These are phyloP conservation scores for Griposia aprilina DNA, from an alignment of 2,888 invertebrate genomes.

Conservation along the genomic window DNA sequence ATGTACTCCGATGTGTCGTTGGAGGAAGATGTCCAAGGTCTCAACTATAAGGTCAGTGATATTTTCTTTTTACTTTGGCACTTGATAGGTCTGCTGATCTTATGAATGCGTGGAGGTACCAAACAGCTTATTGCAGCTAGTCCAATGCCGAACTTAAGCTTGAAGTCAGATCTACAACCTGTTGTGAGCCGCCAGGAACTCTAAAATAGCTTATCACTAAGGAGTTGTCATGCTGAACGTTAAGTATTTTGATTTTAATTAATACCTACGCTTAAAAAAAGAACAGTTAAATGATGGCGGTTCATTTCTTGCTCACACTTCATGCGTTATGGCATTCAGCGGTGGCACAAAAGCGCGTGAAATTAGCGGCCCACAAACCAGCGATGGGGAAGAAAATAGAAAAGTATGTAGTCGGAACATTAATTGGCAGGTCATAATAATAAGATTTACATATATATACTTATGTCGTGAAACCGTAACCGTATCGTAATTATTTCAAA, in stretches of 20 bases:
- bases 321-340: background rate
- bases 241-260: background rate
- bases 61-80: slow-evolving; percentile 11
- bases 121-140: background rate
- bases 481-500: background rate
- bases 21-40: slow-evolving; percentile 98
- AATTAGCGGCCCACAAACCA: background rate
- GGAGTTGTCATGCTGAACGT: background rate
- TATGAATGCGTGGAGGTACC: background rate
- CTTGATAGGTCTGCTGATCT: background rate
- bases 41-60: slow-evolving; percentile 96
- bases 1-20: slow-evolving; percentile 98
- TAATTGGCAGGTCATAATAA: background rate
- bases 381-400: background rate
- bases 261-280: background rate
- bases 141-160: background rate
- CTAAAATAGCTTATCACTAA: background rate
- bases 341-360: background rate
- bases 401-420: background rate
- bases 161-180: background rate
- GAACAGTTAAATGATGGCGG: too few relatives aligned
- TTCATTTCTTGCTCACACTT: background rate
- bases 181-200: too few relatives aligned
- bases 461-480: background rate
- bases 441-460: background rate